Evolutionary conservation across 2,888 invertebrate genomes (phyloP), one percentile per base, ranked within the genome.

Genomic region (Lottia scabra): DNA sequence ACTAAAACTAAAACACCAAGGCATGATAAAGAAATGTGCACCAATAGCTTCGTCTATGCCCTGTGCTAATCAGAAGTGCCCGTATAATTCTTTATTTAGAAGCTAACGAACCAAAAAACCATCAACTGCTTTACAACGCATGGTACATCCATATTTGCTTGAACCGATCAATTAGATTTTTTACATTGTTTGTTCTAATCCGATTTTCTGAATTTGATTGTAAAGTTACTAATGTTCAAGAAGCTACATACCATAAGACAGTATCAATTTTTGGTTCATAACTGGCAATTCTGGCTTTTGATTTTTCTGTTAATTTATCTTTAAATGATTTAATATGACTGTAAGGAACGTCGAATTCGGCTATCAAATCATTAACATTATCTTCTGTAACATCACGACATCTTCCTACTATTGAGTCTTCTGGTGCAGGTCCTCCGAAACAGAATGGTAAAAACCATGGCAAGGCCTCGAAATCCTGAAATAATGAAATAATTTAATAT

Each of bases 381-480:
- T 87, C 86, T 2, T 30, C 80, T 1, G 74, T 85, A 8, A 89
- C 68, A 16, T 80, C 76, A n/a, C 78, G 75, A 73, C 87, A 87
- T 13, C 78, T 74, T 8, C 72, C 67, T 3, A 86, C 85, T 74
- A 87, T 80, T 27, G 81, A 78, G 19, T 79, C 85, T 38, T 83
- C 83, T 26, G 88, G 88, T 6, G 87, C 83, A 0, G 78, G 76
- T 16, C 73, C 77, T n/a, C 88, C 89, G 72, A 78, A 89, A 72
- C 88, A 87, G 75, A 82, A 89, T 10, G 82, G 82, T 66, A 89
- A 77, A 74, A 89, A 89, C 89, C 89, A 89, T 5, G 85, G 85
- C 43, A 87, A 70, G 5, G 76, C 72, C 6, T 84, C 83, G 74
- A 89, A 89, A 76, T 89, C 89, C 85, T 88, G 80, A 6, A 76